phyloP scores from a whole-genome alignment of 1,140 invertebrate genomes.

The Papilio polyxenes region DNA sequence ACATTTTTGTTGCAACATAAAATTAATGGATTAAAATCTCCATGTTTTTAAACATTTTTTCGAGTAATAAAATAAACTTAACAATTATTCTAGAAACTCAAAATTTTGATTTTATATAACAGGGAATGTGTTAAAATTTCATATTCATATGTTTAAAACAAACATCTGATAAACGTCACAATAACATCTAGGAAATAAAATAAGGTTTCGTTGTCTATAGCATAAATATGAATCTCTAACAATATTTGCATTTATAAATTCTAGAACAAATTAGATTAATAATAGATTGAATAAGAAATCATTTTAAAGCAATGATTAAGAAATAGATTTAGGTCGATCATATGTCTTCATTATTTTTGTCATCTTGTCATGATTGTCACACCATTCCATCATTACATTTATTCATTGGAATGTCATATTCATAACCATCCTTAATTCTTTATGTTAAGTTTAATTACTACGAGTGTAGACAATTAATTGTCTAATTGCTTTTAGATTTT shows the following conservation, averaged over 20 bases:
- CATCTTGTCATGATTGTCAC: neutral
- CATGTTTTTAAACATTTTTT: too few species aligned
- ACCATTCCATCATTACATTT: slow-evolving; percentile 3
- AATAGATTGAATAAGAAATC: neutral
- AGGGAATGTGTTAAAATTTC: too few species aligned
- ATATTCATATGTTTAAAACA: too few species aligned
- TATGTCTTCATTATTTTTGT: neutral
- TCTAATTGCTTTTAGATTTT: neutral
- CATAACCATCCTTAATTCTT: neutral
- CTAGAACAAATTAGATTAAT: neutral
- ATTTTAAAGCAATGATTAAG: neutral
- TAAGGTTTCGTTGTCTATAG: neutral
- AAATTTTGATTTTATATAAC: too few species aligned
- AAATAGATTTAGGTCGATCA: neutral
- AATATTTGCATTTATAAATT: neutral
- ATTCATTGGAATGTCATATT: slow-evolving; percentile 34
- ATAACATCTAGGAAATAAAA: neutral
- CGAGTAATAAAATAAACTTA: too few species aligned
- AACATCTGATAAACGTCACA: neutral
- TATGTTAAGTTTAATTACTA: neutral
- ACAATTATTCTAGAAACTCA: too few species aligned
- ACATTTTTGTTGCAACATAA: too few species aligned
- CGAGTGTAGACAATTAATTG: neutral
- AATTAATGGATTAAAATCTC: neutral
- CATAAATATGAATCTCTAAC: neutral